Percentiles rank a stretch among this genome's conserved stretches.
phyloP scores from a whole-genome alignment of 2,113 vertebrate genomes.

The Melanocharis versteri region DNA sequence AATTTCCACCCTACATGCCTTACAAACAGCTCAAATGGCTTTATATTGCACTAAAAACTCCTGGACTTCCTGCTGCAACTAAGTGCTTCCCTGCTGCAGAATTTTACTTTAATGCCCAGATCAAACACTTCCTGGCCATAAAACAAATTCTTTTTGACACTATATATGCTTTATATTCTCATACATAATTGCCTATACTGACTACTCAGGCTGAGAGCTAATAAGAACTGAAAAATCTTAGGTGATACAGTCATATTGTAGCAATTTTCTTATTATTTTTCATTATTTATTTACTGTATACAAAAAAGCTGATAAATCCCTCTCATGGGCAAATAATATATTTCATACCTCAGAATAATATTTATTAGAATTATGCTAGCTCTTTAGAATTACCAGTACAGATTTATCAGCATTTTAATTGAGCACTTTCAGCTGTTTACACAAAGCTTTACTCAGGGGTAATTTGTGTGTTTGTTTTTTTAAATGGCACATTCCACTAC shows the following conservation, averaged over 20 bases:
- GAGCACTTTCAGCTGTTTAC: not conserved
- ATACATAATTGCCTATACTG: slow-evolving; percentile 13
- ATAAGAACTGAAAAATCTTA: not conserved
- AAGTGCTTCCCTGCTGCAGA: slow-evolving; percentile 33
- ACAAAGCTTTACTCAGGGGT: not conserved
- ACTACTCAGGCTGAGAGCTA: not conserved
- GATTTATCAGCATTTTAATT: slow-evolving; percentile 17
- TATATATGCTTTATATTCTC: not conserved
- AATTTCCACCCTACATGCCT: not conserved
- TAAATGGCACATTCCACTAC: not conserved
- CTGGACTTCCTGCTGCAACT: not conserved
- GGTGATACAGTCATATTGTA: not conserved
- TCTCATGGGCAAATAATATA: not conserved
- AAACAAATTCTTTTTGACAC: slow-evolving; percentile 29
- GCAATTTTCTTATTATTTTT: slow-evolving; percentile 46
- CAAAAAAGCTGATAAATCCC: slow-evolving; percentile 7
- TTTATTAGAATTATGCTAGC: slow-evolving; percentile 11
- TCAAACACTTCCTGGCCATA: slow-evolving; percentile 39
- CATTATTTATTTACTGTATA: slow-evolving; percentile 35
- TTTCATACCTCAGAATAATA: not conserved
- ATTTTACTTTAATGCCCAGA: slow-evolving; percentile 38
- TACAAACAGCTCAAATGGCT: not conserved
- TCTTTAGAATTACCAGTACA: not conserved
- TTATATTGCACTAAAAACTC: not conserved
- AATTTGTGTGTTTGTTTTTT: not conserved